Base-by-base conservation (phyloP, 2,797 vertebrate species). In the Bothrops alternatus region DNA sequence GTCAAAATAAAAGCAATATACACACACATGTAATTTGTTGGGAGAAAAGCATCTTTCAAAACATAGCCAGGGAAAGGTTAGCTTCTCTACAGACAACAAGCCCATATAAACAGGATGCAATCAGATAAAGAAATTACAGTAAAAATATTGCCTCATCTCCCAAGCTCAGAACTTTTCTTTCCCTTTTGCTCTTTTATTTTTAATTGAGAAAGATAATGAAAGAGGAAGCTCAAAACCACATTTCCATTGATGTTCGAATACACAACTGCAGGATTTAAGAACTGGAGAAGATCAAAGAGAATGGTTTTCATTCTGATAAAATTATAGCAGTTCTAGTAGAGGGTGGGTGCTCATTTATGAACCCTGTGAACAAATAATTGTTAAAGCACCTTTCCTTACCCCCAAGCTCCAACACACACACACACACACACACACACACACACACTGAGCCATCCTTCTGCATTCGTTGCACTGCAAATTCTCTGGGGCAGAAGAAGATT, bases 141-240 rank as follows among this genome's bases (percentile, higher is more conserved):
- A 97, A 98, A 98, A 97, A 97, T 97, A 98, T 97, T 97, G 97
- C 97, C 97, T 98, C 97, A 95, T 96, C 97, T 97, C 94, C 95
- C 95, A 96, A 96, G 97, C 97, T 96, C 95, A 94, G 97, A 98
- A 98, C 97, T 93, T 97, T 97, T 97, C 94, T 94, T 94, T 92
- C 92, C 65, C 94, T 93, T 93, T 96, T 96, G 95, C 96, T 95
- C 95, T 96, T 95, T 98, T 98, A 98, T 96, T 96, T 98, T 98
- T 98, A 98, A 98, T 99, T 97, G 97, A 97, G 97, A 98, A 98
- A 98, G 98, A 99, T 98, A 98, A 98, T 98, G 98, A 98, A 99
- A 98, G 98, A 98, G 98, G 98, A 98, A 98, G 98, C 98, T 98
- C 97, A 98, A 98, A 98, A 98, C 97, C 95, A 96, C 97, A 97